Base-by-base conservation (phyloP, 2,113 vertebrate genomes). In the Ochotona curzoniae region DNA sequence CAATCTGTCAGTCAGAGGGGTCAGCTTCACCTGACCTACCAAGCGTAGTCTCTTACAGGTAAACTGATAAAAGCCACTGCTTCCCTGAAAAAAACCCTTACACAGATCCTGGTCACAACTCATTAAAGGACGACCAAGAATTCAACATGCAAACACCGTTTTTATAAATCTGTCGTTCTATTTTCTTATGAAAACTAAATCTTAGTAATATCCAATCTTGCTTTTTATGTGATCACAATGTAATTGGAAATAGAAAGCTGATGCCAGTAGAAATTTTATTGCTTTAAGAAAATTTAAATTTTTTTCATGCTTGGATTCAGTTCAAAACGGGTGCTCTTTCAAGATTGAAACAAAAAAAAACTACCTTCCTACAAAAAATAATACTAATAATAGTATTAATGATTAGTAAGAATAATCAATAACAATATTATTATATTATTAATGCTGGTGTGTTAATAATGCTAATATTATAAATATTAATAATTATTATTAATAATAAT, bases 231-330 rank as follows among this genome's bases (percentile, higher is more conserved):
- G 57, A 64, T 60, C 61, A 87, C 10, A 57, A 78, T n/a, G 13
- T 7, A 76, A 74, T 28, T 78, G 3, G 71, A 76, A 91, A 78
- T 18, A 79, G 32, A 64, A 88, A 88, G 13, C 69, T 0, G 23
- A 32, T 9, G 2, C 23, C 25, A 86, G 61, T 1, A 75, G 21
- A 89, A 81, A 81, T 76, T 44, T 25, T 71, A 13, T 38, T 70
- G 73, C 79, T 73, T 88, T 44, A 60, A 64, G 69, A 44, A 87
- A 57, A 44, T 60, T 57, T 38, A 49, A 38, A 7, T n/a, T 82
- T 32, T 61, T 89, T 83, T 87, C 25, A 78, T 69, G 51, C 83
- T 76, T 38, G 80, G 47, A 30, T 49, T 83, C 32, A 83, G 90
- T 69, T 88, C 26, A 66, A 83, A 88, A 60, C 28, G 73, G 71